Evolutionary conservation across 2,797 vertebrate species (phyloP).

Genomic region (Pteronotus mesoamericanus): DNA sequence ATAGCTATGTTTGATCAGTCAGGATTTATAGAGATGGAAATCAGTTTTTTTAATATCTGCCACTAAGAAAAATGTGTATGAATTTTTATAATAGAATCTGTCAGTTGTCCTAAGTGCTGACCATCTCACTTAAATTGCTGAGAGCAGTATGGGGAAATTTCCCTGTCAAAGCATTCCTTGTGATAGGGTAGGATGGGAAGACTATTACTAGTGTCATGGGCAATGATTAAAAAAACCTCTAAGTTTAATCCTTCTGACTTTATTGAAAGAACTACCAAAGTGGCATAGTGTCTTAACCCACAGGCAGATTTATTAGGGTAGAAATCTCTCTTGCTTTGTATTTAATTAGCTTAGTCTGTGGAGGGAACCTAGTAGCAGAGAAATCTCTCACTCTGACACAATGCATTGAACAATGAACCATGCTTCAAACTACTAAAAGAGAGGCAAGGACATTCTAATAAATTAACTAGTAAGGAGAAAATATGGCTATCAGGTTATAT

Average conservation of each 20-base stretch:
- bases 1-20: slow-evolving; percentile 32
- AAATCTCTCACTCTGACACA: slow-evolving; percentile 72
- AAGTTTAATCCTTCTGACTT: slow-evolving; percentile 72
- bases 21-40: slow-evolving; percentile 50
- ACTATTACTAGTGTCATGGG: slow-evolving; percentile 71
- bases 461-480: slow-evolving; percentile 48
- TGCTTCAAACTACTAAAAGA: slow-evolving; percentile 43
- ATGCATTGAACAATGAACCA: slow-evolving; percentile 49
- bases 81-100: slow-evolving; percentile 54
- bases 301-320: slow-evolving; percentile 73
- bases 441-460: slow-evolving; percentile 48
- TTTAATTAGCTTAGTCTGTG: slow-evolving; percentile 76
- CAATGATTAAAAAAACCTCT: slow-evolving; percentile 71
- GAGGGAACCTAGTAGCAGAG: slow-evolving; percentile 60
- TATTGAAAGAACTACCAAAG: slow-evolving; percentile 71
- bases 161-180: slow-evolving; percentile 67
- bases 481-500: not conserved
- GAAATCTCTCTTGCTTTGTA: slow-evolving; percentile 75
- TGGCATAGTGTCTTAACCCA: slow-evolving; percentile 70
- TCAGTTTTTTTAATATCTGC: slow-evolving; percentile 21
- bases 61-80: slow-evolving; percentile 53
- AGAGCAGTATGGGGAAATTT: slow-evolving; percentile 58
- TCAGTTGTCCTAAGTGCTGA: slow-evolving; percentile 60
- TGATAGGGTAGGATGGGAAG: slow-evolving; percentile 50
- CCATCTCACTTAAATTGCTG: slow-evolving; percentile 45